Evolutionary conservation across 2,113 vertebrate species (phyloP), one percentile per base, ranked within the genome.

Genomic region (Prietella phreatophila): DNA sequence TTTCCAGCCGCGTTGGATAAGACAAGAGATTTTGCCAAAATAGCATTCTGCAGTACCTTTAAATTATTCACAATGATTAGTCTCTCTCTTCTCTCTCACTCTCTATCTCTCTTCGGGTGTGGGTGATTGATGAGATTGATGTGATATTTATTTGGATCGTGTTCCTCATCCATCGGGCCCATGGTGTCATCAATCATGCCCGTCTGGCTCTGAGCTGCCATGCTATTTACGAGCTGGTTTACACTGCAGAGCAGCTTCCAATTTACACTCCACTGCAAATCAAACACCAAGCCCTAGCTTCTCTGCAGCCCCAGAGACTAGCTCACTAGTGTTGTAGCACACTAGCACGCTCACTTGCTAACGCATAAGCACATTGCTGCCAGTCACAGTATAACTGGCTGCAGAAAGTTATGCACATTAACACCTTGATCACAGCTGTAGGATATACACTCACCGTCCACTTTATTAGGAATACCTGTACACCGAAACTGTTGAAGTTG

Each of bases 211-310:
- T 60, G 78, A 9, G 71, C 89, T 91, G 89, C 90, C 89, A n/a
- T 90, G 90, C 89, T 91, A 89, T 94, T 95, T 93, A 94, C 85
- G 90, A 92, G 89, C 90, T 81, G 63, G 86, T 88, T 92, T 93
- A 92, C 90, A 93, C 92, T 93, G 87, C 82, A 47, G 85, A 60
- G 85, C 90, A 89, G 93, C 91, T 92, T 93, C 93, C 93, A 94
- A 94, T 94, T 94, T 93, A 92, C 89, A 87, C 91, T 50, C n/a
- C 4, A 69, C 90, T 85, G 91, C 94, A 94, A 93, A 94, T 94
- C 93, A 92, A 82, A 83, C 73, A 7, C 71, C 20, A 63, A 63
- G 20, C 76, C 39, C 36, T 13, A 22, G 75, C 85, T 17, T 22
- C 75, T 14, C 33, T 33, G 39, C 85, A 75, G 27, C 75, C 58